phyloP scores from a whole-genome alignment of 2,888 invertebrate genomes.

The Portevinia maculata region DNA sequence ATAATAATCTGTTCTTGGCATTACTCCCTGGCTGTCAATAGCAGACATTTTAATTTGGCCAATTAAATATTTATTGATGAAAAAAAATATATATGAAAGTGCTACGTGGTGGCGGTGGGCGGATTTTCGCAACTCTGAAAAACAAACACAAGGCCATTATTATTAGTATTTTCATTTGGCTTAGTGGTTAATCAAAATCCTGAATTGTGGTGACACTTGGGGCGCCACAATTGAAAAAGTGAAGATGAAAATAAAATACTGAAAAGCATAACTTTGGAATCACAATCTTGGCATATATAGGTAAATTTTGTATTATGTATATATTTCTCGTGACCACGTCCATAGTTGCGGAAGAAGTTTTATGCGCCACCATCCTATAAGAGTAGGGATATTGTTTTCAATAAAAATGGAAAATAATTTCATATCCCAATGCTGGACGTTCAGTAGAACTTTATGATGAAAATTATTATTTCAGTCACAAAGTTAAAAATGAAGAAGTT shows the following conservation, averaged over 20 bases:
- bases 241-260: slow-evolving; percentile 2
- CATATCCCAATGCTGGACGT: slow-evolving; percentile 17
- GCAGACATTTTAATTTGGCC: slow-evolving; percentile 69
- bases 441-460: slow-evolving; percentile 30
- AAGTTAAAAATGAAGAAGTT: slow-evolving; percentile 25
- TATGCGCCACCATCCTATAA: slow-evolving; percentile 11
- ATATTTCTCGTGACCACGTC: slow-evolving; percentile 31
- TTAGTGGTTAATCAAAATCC: slow-evolving; percentile 68
- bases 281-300: slow-evolving; percentile 3
- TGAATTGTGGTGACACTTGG: slow-evolving; percentile 56
- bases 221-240: slow-evolving; percentile 14
- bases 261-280: slow-evolving; percentile 31
- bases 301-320: no score
- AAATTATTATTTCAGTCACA: slow-evolving; percentile 52
- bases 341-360: slow-evolving; percentile 2
- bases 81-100: slow-evolving; percentile 75
- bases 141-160: slow-evolving; percentile 2
- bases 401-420: slow-evolving; percentile 53
- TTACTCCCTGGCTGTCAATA: slow-evolving; percentile 36
- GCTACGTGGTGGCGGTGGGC: background rate
- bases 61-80: slow-evolving; percentile 75
- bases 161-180: slow-evolving; percentile 56
- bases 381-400: slow-evolving; percentile 61
- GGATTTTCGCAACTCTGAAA: background rate
- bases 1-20: slow-evolving; percentile 65